Evolutionary conservation across 2,797 vertebrate species (phyloP), one percentile per base, ranked within the genome.

Genomic region (Diceros bicornis): DNA sequence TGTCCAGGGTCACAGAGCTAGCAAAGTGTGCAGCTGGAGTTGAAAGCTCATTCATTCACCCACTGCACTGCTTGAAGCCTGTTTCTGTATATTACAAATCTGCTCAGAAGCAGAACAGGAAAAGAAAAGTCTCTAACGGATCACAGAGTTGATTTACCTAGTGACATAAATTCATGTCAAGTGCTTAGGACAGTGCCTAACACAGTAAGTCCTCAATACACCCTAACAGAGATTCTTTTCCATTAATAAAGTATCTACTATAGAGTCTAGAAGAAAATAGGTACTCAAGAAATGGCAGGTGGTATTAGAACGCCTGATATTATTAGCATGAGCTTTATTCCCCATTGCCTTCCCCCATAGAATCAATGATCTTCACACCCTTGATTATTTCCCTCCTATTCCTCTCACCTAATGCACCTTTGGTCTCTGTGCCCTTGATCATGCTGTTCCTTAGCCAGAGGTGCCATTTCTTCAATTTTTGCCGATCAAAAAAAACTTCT

Each of bases 161-260:
- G n/a, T 4, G 32, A n/a, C 29, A 18, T 14, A 20, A 77, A 72
- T 29, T n/a, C 23, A 32, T 14, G 23, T 61, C 25, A 9, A 32
- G 27, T 41, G 17, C 34, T 59, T 17, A 68, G 62, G 11, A 2
- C 12, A n/a, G 8, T 8, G 17, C 14, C 55, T 41, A 29, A 6
- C 14, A 6, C 0, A 1, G 17, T 7, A 11, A 62, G 25, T 25
- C 7, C 14, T 57, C 16, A 34, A 4, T 9, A 5, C 1, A 23
- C n/a, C 41, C 55, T 64, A 66, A n/a, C 17, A 32, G 62, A 86
- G 57, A 37, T 37, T 69, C 0, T 0, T n/a, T 75, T 79, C 69
- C 82, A 41, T 61, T 72, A 34, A 50, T n/a, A 16, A 87, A 59
- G 21, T 4, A 32, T 20, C 61, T 47, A 13, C 44, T 7, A 0